Evolutionary conservation across 2,888 invertebrate genomes (phyloP).

Genomic region (Fragum fragum): DNA sequence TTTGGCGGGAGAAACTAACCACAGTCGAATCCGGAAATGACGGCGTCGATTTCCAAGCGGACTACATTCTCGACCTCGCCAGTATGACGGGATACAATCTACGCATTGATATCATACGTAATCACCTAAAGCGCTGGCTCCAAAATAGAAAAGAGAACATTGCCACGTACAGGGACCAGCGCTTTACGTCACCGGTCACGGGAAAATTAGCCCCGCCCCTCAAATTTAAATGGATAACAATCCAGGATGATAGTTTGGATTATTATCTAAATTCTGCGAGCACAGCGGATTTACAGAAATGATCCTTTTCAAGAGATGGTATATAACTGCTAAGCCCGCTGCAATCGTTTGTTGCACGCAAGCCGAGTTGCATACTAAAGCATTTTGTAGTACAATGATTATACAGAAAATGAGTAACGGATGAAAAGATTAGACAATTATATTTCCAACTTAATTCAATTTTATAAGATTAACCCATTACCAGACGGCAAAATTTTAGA

Average conservation of each 20-base stretch:
- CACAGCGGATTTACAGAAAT: not conserved
- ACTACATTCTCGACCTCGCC: slow-evolving; percentile 5
- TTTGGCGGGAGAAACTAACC: not conserved
- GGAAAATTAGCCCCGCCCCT: slow-evolving; percentile 19
- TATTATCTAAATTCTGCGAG: slow-evolving; percentile 7
- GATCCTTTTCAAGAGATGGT: not conserved
- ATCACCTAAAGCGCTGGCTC: not conserved
- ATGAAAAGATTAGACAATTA: no score
- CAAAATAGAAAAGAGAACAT: slow-evolving; percentile 10
- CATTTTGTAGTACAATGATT: no score
- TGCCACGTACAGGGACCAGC: slow-evolving; percentile 36
- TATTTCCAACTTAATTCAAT: no score
- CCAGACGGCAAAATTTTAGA: no score
- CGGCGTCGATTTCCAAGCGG: not conserved
- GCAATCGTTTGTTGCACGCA: no score
- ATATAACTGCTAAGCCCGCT: no score
- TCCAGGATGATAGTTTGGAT: slow-evolving; percentile 31
- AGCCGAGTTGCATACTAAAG: no score
- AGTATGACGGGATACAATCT: not conserved
- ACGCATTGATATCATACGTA: not conserved
- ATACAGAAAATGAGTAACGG: no score
- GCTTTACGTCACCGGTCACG: slow-evolving; percentile 17
- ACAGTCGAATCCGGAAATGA: not conserved
- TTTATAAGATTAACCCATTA: no score
- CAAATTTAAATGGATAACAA: slow-evolving; percentile 24